A percentile compares a stretch with the other conserved stretches of the same genome.
Conservation (phyloP, 2,797 vertebrate species). For the Enteromius anoplus region DNA sequence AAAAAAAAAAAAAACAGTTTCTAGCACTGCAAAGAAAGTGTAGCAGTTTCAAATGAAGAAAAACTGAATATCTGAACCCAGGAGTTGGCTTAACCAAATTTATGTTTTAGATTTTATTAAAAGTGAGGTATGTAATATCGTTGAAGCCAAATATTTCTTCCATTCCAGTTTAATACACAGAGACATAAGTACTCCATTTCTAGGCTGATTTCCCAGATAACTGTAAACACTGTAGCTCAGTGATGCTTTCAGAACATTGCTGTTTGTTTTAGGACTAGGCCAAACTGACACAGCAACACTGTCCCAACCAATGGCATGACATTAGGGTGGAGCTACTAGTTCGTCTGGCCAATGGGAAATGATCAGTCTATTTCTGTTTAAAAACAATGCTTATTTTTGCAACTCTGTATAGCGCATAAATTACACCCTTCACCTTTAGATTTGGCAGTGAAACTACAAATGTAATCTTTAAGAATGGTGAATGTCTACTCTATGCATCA, state of each 20-base stretch:
- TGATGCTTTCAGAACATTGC: conserved; percentile 1
- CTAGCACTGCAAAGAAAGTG: neutral
- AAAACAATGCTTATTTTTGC: neutral
- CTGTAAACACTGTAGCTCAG: conserved; percentile 22
- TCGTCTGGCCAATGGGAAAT: neutral
- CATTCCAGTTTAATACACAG: neutral
- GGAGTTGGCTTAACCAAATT: neutral
- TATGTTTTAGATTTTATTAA: neutral
- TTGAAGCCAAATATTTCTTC: neutral
- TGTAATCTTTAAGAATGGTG: conserved; percentile 31
- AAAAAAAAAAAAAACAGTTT: neutral
- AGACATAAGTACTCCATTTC: neutral
- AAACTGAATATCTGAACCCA: neutral
- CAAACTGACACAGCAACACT: conserved; percentile 5
- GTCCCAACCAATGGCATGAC: neutral
- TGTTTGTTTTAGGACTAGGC: neutral
- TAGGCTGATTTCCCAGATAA: conserved; percentile 9
- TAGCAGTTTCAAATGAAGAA: neutral
- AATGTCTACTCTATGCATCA: neutral
- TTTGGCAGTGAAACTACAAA: neutral
- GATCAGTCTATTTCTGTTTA: neutral
- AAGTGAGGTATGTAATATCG: neutral
- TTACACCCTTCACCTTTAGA: conserved; percentile 24
- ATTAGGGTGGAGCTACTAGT: neutral
- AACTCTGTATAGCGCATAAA: neutral